Base-by-base conservation (phyloP, 2,888 invertebrate genomes). In the Coelinius sp. region DNA sequence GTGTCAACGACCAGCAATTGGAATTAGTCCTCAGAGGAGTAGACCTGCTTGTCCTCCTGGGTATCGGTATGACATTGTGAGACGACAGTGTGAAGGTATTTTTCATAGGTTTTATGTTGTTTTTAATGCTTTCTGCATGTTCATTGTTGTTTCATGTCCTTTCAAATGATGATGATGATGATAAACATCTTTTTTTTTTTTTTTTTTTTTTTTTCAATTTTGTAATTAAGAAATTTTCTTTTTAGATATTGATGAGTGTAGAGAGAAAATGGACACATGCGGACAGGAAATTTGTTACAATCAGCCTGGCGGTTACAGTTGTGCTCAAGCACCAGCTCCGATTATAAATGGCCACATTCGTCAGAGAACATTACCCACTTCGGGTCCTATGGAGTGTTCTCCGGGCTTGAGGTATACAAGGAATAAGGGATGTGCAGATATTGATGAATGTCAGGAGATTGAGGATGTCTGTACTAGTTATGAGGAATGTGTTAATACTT, bases 241-340 rank as follows among this genome's bases (percentile, higher is more conserved):
- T n/a, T 73, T 83, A 95, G 95, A 95, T 88, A 91, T 95, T 78
- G 92, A 95, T 84, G 96, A 96, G 86, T 96, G 96, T 81, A 88
- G 89, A 0, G 88, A 90, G 49, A 91, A 92, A 31, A 88, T 90
- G 67, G 89, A 93, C 68, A 88, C 90, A 67, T 93, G 93, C 68
- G 90, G 89, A 0, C 88, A 88, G 6, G 91, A 92, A 25, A 89
- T 90, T 1, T 94, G 94, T 81, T 90, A 92, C 77, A 94, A 94
- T 84, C 91, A 91, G 44, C 90, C 91, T 0, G 93, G 93, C 0
- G 90, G 92, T 0, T 93, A 91, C 87, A 91, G 89, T 73, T 94
- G 93, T 75, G 90, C 85, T 0, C 79, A 76, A 62, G 72, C 78
- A 5, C 81, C 83, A 0, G 46, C 59, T 1, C 87, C 86, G 0